Evolutionary conservation across 1,140 invertebrate genomes (phyloP), one percentile per base, ranked within the genome.

Genomic region (Ceratina calcarata): DNA sequence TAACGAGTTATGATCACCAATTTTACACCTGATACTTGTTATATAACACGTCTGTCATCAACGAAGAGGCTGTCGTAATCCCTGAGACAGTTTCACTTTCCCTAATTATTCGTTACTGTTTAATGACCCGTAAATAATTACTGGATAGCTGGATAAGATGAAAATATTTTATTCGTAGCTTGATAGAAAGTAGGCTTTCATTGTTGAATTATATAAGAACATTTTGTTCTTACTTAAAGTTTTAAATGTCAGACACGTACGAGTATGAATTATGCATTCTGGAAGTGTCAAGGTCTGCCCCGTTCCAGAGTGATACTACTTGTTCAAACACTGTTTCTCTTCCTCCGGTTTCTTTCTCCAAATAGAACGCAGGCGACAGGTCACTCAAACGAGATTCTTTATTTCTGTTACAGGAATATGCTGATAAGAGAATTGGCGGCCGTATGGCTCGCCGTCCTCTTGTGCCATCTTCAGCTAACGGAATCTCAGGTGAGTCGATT

Each of bases 401-500:
- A 86, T 85, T 84, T 85, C 80, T 91, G 86, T 93, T 93, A 45
- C 92, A 94, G 93, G 91, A 93, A 89, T 87, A 94, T 94, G 94
- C 89, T 94, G 91, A 93, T 94, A 93, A 93, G 93, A 91, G 88
- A 92, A 90, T 90, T 91, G 93, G 93, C 93, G 91, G 87, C 93
- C 92, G 71, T 92, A 72, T 91, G 88, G 93, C 92, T 93, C 93
- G 93, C 93, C 92, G 88, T 92, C 88, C 89, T 94, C 89, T 89
- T 94, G 91, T 93, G 91, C 90, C 91, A 92, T 91, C 88, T 93
- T 89, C 91, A 89, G 89, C 85, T 92, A 91, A 91, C 93, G 83
- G 90, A 92, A 82, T 91, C 92, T 90, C 91, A 94, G 93, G 93
- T 94, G 89, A 91, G 90, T 62, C 37, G 64, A 83, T 61, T 78